A percentile compares a stretch with the other conserved stretches of the same genome.
Evolutionary conservation across 2,797 vertebrate genomes (phyloP).

Genomic region (Buceros bicornis): DNA sequence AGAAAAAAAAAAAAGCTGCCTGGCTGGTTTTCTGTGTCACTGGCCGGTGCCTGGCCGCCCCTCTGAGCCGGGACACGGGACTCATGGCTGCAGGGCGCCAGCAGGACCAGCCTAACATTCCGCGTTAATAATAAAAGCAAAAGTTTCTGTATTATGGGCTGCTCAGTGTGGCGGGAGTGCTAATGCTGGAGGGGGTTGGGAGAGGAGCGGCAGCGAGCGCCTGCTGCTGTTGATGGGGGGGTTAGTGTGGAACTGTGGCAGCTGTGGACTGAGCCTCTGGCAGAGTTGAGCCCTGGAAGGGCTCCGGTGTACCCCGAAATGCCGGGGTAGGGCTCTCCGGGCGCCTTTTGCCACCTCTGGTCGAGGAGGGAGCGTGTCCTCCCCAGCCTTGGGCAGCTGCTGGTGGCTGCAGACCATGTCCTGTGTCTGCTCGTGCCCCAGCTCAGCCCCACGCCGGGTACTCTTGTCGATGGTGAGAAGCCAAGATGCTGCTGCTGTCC

Average conservation of each 20-base stretch:
- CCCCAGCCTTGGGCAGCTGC: neutral
- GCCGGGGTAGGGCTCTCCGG: neutral
- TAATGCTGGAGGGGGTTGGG: neutral
- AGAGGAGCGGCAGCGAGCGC: neutral
- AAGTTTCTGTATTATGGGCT: neutral
- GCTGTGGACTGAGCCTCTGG: neutral
- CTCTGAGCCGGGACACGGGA: rapidly evolving
- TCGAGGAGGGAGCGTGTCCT: neutral
- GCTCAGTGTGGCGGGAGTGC: neutral
- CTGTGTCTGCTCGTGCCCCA: neutral
- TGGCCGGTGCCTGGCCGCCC: neutral
- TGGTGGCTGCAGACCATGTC: neutral
- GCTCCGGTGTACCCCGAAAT: neutral
- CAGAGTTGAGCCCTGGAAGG: neutral
- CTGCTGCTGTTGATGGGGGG: too few relatives aligned
- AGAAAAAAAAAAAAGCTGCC: neutral
- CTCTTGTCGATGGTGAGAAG: neutral
- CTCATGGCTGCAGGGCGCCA: neutral
- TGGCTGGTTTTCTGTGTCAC: neutral
- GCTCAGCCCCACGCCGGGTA: rapidly evolving
- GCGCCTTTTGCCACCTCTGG: neutral
- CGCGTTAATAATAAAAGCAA: neutral
- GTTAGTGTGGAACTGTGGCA: neutral
- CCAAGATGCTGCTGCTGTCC: neutral
- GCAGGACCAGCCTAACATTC: conserved; percentile 11